Conservation (phyloP, 64 coral and sea anemone genomes). For the Catalaphyllia jardinei region DNA sequence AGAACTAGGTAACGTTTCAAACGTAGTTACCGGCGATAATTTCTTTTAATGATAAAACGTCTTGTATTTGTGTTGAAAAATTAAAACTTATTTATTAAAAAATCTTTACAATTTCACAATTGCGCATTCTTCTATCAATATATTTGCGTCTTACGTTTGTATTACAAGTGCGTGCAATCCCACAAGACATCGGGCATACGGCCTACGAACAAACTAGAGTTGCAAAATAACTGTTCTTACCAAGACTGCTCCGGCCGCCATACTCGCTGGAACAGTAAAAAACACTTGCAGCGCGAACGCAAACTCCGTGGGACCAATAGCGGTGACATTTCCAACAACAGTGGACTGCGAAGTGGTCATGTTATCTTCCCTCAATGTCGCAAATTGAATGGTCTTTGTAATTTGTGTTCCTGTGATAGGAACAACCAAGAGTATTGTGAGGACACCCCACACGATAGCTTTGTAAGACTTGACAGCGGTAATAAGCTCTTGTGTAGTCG, state of each 20-base stretch:
- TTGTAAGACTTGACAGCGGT: conserved; percentile 69
- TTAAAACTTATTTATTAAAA: too few relatives aligned
- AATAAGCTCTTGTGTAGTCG: conserved; percentile 59
- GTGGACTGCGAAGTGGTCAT: conserved; percentile 57
- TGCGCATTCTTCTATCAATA: too few relatives aligned
- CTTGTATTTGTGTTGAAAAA: too few relatives aligned
- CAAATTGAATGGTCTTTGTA: conserved; percentile 94
- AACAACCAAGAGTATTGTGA: conserved; percentile 69
- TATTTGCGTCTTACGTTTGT: too few relatives aligned
- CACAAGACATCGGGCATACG: too few relatives aligned
- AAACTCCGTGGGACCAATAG: conserved; percentile 95
- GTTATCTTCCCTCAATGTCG: conserved; percentile 70
- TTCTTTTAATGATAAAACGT: too few relatives aligned
- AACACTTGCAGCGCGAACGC: conserved; percentile 87
- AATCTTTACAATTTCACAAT: too few relatives aligned
- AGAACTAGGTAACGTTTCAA: too few relatives aligned
- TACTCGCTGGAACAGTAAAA: conserved; percentile 73
- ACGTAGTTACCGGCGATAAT: too few relatives aligned
- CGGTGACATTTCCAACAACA: conserved; percentile 69
- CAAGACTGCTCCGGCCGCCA: conserved; percentile 74
- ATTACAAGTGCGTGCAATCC: too few relatives aligned
- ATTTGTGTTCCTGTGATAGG: conserved; percentile 83
- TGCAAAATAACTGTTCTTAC: conserved; percentile 42
- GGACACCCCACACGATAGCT: conserved; percentile 74
- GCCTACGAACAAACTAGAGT: too few relatives aligned